Conservation (phyloP, 2,113 vertebrate species). For the Crocuta crocuta region DNA sequence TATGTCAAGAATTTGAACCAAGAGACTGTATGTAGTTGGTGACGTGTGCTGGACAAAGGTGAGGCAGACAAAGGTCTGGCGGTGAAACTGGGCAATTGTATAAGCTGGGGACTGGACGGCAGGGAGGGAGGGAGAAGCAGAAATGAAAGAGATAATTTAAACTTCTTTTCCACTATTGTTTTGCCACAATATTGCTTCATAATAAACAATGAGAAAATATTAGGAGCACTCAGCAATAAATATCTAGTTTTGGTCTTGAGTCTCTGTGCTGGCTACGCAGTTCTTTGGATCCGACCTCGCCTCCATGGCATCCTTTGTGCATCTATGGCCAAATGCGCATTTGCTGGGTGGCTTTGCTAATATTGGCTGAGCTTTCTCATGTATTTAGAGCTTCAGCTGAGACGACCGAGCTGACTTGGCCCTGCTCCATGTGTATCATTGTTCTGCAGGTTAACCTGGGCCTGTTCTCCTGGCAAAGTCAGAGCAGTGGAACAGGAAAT, state of each 20-base stretch:
- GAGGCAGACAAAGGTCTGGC: background rate
- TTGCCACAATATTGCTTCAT: slow-evolving; percentile 24
- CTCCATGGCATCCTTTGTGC: background rate
- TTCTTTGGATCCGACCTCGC: background rate
- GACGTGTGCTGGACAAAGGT: background rate
- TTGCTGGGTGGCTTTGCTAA: background rate
- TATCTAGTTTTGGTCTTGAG: slow-evolving; percentile 3
- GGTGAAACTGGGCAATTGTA: background rate
- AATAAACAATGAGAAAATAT: slow-evolving; percentile 24
- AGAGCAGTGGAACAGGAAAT: slow-evolving; percentile 3
- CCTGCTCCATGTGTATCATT: background rate
- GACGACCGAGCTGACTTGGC: background rate
- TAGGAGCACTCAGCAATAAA: background rate
- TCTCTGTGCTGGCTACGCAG: background rate
- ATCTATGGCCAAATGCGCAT: background rate
- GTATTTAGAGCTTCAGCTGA: background rate
- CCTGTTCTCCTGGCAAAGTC: slow-evolving; percentile 6
- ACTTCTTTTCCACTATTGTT: background rate
- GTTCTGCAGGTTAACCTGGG: background rate
- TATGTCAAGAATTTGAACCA: background rate
- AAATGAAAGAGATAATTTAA: background rate
- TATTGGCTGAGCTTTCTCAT: background rate
- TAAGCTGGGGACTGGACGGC: background rate
- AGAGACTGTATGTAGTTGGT: background rate
- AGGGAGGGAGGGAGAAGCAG: background rate